Evolutionary conservation across 1,140 invertebrate species (phyloP), one percentile per base, ranked within the genome.

Genomic region (Metaphire vulgaris): DNA sequence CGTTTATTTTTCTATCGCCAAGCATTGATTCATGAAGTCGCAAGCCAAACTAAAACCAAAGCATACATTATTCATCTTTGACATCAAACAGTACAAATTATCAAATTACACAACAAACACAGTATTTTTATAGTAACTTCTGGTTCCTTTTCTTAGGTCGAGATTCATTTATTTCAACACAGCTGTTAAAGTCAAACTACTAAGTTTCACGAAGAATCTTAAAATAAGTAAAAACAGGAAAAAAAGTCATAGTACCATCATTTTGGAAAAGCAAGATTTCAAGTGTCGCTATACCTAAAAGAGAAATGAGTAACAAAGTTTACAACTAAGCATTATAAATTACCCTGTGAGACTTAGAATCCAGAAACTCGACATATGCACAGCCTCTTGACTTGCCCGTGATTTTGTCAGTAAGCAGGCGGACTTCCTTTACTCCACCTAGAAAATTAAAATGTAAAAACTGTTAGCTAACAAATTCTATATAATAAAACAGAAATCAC

Each of bases 361-460:
- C 79, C 71, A 79, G 79, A 72, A 84, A 84, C 69, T 84, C 83
- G 31, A 84, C 79, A 65, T 82, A 84, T 2, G 81, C 82, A 80
- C 81, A 82, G 33, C 83, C 83, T 78, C 76, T 80, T 1, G 79
- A 78, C 26, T 78, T 80, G 21, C 78, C 78, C 67, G 81, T 79
- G 14, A 72, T 79, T 66, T 81, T 82, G 16, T 82, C 80, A 69
- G 78, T 82, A n/a, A 82, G 81, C 69, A 83, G 78, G 67, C 79
- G 79, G 26, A 84, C 78, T 29, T 74, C 77, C 77, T 82, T 82
- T 16, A 83, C 81, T 33, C 80, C 80, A 74, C 81, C 82, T 81
- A 69, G 30, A 79, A 68, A 72, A 77, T 64, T 74, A 76, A 28
- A 32, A 21, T 56, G 33, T 1, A 33, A 73, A 73, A 28, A 73